A percentile compares a stretch with the other conserved stretches of the same genome.
These are phyloP conservation scores for Caenorhabditis sinica DNA, from an alignment of 2,888 invertebrate genomes.

Conservation along the genomic window DNA sequence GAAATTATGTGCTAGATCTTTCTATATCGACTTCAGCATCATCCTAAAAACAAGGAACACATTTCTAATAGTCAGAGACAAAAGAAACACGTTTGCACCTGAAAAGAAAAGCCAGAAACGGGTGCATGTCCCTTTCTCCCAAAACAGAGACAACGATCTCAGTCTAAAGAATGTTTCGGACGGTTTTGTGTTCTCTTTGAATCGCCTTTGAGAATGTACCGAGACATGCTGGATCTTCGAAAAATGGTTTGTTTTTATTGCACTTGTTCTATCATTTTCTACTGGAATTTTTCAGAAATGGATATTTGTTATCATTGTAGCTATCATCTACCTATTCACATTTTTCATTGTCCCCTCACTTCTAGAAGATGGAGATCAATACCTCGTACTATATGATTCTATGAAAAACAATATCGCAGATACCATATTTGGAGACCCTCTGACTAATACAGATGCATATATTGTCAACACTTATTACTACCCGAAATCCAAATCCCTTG, in stretches of 20 bases:
- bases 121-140: background rate
- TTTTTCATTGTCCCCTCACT: slow-evolving; percentile 11
- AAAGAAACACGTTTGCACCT: background rate
- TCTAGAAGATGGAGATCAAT: slow-evolving; percentile 32
- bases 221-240: background rate
- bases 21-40: background rate
- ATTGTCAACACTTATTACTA: slow-evolving; percentile 49
- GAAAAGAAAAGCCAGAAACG: background rate
- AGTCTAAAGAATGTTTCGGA: background rate
- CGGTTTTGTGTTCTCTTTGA: background rate
- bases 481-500: slow-evolving; percentile 27
- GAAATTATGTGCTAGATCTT: background rate
- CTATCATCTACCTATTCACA: slow-evolving; percentile 2
- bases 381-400: slow-evolving; percentile 17
- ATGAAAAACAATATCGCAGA: slow-evolving; percentile 7
- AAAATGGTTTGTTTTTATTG: background rate
- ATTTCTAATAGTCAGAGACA: background rate
- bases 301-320: background rate
- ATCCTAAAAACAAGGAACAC: background rate
- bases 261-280: background rate
- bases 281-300: slow-evolving; percentile 13
- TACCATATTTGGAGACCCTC: slow-evolving; percentile 22
- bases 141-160: background rate
- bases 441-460: slow-evolving; percentile 22
- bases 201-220: background rate